These are phyloP conservation scores for Ptiloglossa arizonensis DNA, from an alignment of 1,140 invertebrate genomes.

Conservation along the genomic window DNA sequence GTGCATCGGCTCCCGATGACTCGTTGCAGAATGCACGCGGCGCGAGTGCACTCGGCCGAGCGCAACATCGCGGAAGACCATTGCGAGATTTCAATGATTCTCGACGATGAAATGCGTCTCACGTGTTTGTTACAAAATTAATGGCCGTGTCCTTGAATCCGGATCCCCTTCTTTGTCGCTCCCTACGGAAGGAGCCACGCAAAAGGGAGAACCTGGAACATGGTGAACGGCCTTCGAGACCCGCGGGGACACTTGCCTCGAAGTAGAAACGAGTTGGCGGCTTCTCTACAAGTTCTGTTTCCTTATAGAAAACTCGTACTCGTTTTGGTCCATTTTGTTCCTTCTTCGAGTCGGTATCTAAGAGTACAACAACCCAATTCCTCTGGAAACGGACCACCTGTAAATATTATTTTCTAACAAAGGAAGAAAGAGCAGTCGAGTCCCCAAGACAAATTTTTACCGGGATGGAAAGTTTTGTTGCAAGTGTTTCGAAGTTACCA, in stretches of 20 bases:
- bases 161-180: constrained; percentile 18
- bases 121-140: constrained; percentile 40
- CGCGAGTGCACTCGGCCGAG: neutral
- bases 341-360: neutral
- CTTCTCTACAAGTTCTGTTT: neutral
- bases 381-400: too few relatives aligned
- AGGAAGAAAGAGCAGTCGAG: too few relatives aligned
- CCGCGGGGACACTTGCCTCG: constrained; percentile 48
- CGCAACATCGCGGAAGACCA: neutral
- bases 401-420: too few relatives aligned
- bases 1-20: neutral
- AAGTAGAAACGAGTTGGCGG: constrained; percentile 25
- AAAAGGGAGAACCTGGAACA: constrained; percentile 31
- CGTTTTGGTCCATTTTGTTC: neutral
- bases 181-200: constrained; percentile 30
- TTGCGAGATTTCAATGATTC: constrained; percentile 6
- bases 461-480: too few relatives aligned
- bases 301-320: neutral
- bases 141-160: constrained; percentile 40
- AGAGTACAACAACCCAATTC: too few relatives aligned
- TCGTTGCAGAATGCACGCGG: neutral
- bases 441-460: too few relatives aligned
- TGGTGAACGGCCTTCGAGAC: constrained; percentile 65
- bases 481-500: too few relatives aligned
- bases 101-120: constrained; percentile 26